Evolutionary conservation across 2,113 vertebrate genomes (phyloP).

Genomic region (Malurus melanocephalus): DNA sequence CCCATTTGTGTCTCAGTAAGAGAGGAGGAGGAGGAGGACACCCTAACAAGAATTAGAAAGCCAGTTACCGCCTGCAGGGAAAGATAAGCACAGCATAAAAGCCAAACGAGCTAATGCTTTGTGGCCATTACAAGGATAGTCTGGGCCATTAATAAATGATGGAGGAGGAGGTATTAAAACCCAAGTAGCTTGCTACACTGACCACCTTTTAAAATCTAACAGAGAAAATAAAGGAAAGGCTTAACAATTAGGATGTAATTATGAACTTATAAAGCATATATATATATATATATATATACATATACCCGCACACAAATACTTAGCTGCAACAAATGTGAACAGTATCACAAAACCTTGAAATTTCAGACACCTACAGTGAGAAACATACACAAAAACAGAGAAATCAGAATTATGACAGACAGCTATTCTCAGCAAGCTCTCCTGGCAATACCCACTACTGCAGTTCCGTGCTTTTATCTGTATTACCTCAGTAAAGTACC

Average conservation of each 20-base stretch:
- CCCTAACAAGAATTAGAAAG: slow-evolving; percentile 4
- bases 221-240: slow-evolving; percentile 10
- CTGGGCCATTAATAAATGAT: slow-evolving; percentile 44
- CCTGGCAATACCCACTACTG: neutral
- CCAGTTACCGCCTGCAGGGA: neutral
- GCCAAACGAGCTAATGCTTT: slow-evolving; percentile 2
- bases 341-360: neutral
- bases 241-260: slow-evolving; percentile 39
- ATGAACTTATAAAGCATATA: neutral
- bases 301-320: neutral
- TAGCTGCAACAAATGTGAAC: neutral
- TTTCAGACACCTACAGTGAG: neutral
- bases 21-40: neutral
- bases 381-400: neutral
- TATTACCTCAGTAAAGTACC: slow-evolving; percentile 5
- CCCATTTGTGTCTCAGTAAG: neutral
- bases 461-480: neutral
- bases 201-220: slow-evolving; percentile 39
- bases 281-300: neutral
- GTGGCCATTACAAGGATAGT: slow-evolving; percentile 7
- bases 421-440: neutral
- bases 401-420: neutral
- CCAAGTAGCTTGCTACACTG: slow-evolving; percentile 4
- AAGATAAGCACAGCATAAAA: slow-evolving; percentile 40
- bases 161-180: slow-evolving; percentile 29